Percentiles rank a stretch among this genome's conserved stretches.
Conservation (phyloP, 1,140 invertebrate genomes). For the Drosophila mojavensis region DNA sequence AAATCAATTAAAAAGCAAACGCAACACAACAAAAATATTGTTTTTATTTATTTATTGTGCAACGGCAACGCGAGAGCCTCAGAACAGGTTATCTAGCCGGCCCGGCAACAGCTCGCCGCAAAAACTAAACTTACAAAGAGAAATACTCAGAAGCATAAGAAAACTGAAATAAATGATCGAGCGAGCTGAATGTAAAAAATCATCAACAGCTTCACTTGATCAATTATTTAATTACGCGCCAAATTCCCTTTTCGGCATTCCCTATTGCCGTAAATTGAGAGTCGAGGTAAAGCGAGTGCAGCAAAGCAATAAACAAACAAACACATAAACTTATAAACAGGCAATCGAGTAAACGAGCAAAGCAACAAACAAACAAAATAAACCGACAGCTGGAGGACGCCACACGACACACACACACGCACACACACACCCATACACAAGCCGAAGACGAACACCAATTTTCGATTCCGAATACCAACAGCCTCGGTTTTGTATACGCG, state of each 20-base stretch:
- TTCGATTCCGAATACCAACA: neutral
- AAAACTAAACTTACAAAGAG: conserved; percentile 21
- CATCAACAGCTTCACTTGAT: conserved; percentile 40
- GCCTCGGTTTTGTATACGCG: conserved; percentile 10
- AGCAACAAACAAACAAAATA: conserved; percentile 26
- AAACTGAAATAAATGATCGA: conserved; percentile 28
- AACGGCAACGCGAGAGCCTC: conserved; percentile 56
- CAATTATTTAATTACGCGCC: conserved; percentile 76
- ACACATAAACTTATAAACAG: neutral
- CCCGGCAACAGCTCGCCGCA: conserved; percentile 41
- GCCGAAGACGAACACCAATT: neutral
- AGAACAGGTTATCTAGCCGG: conserved; percentile 77
- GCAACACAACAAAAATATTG: conserved; percentile 57
- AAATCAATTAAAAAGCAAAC: conserved; percentile 80
- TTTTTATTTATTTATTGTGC: conserved; percentile 80
- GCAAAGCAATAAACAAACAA: conserved; percentile 34
- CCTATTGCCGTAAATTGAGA: conserved; percentile 62
- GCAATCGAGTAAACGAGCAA: conserved; percentile 20
- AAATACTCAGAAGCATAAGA: conserved; percentile 14
- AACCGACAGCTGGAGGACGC: conserved; percentile 37
- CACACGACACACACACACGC: neutral
- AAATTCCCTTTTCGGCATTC: conserved; percentile 58
- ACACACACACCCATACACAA: neutral
- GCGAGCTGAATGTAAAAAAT: neutral
- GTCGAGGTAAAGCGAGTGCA: conserved; percentile 61